Evolutionary conservation across 2,888 invertebrate genomes (phyloP), one percentile per base, ranked within the genome.

Genomic region (Watsonalla binaria): DNA sequence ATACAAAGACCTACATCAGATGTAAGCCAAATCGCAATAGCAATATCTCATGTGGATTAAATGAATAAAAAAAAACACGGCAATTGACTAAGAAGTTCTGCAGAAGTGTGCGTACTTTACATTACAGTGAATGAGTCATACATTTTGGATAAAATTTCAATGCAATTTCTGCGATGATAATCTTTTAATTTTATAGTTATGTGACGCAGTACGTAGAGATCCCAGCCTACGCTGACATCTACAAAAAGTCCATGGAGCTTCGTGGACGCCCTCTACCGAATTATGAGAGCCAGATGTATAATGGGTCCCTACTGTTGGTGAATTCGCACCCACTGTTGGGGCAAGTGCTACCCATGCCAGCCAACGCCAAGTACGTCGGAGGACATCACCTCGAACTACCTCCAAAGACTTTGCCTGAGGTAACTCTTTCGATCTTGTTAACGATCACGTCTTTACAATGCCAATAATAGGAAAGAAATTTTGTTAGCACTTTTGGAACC

Each of bases 321-420:
- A 81, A 84, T 63, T 77, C 81, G 2, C 74, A 80, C 45, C 74
- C 80, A 0, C 59, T 74, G 15, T 61, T 83, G 14, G 80, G 78
- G 0, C 79, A 79, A 59, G 55, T 60, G 0, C 49, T 79, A 52
- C 67, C 80, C 0, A 49, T 82, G 52, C 80, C 84, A 0, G 63
- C 62, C 5, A 82, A 67, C 51, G 72, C 69, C 2, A 78, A 78
- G 56, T 75, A 77, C 45, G 58, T 84, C 0, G 84, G 82, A 0
- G 80, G 82, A 14, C 82, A 84, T 56, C 84, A 84, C 53, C 57
- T 84, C 15, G 59, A 65, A 11, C 59, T 58, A n/a, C 51, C 60
- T 0, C 49, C 63, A 0, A 61, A 63, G 6, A 57, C 70, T 5
- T 56, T 81, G 15, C 61, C 78, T 2, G 61, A 76, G 75, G 84